Evolutionary conservation across 2,113 vertebrate genomes (phyloP).

Genomic region (Acanthisitta chloris): DNA sequence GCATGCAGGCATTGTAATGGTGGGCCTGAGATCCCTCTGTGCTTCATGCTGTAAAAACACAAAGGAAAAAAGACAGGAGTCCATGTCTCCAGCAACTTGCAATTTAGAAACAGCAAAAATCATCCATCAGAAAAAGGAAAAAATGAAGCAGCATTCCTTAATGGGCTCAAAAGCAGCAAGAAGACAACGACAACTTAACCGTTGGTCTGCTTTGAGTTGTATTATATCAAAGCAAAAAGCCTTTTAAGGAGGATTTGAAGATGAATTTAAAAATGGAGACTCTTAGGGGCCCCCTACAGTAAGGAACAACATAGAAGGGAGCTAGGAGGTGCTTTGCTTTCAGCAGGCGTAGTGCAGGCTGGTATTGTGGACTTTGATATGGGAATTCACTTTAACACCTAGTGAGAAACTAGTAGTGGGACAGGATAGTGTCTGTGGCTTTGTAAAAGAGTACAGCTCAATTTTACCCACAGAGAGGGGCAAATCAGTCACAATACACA

Average conservation of each 20-base stretch:
- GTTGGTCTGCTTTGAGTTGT: not conserved
- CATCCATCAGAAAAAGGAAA: not conserved
- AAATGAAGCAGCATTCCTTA: rapidly evolving
- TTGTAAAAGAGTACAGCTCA: not conserved
- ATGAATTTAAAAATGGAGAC: not conserved
- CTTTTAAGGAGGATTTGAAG: not conserved
- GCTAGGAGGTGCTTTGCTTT: not conserved
- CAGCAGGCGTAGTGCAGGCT: not conserved
- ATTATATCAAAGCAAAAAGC: not conserved
- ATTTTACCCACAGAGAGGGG: not conserved
- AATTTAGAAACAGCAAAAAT: not conserved
- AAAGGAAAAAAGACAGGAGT: not conserved
- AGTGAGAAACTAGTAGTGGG: not conserved
- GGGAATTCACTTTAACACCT: not conserved
- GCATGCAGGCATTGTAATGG: not conserved
- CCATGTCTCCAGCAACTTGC: not conserved
- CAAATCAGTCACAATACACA: not conserved
- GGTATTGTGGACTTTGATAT: not conserved
- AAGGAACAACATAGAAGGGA: not conserved
- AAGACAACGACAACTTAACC: not conserved
- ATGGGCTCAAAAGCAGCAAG: not conserved
- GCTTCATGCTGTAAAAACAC: not conserved
- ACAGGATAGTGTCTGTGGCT: rapidly evolving
- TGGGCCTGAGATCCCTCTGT: not conserved
- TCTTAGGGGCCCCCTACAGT: rapidly evolving